These are phyloP conservation scores for Amiota mariae DNA, from an alignment of 2,888 invertebrate species.

Conservation along the genomic window DNA sequence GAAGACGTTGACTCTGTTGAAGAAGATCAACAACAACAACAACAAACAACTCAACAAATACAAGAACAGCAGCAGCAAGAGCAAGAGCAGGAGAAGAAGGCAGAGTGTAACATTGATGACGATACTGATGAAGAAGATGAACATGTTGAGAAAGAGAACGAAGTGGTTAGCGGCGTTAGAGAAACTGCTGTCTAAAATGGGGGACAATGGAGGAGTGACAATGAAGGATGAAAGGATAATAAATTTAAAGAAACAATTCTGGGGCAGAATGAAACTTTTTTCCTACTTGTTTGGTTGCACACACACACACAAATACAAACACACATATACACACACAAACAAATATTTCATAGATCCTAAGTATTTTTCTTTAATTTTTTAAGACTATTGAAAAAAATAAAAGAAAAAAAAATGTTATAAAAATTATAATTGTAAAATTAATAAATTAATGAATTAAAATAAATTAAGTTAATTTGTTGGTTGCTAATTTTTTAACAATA, in stretches of 20 bases:
- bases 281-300: conserved; percentile 59
- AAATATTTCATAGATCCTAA: conserved; percentile 34
- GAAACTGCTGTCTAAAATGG: conserved; percentile 20
- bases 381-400: conserved; percentile 36
- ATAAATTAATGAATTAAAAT: conserved; percentile 11
- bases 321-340: conserved; percentile 69
- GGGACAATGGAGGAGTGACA: background rate
- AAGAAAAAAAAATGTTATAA: conserved; percentile 23
- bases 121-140: background rate
- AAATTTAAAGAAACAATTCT: conserved; percentile 8
- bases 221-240: conserved; percentile 27
- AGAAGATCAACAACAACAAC: conserved; percentile 15
- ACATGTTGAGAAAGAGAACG: background rate
- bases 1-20: conserved; percentile 23
- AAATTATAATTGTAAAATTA: conserved; percentile 29
- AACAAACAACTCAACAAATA: background rate
- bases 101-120: background rate
- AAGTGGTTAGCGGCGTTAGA: background rate
- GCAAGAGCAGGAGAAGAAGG: background rate
- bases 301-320: conserved; percentile 37
- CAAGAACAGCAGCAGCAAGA: background rate
- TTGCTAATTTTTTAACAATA: conserved; percentile 30
- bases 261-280: conserved; percentile 52
- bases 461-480: conserved; percentile 29
- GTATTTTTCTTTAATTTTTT: conserved; percentile 50